These are phyloP conservation scores for Drosophila orosa DNA, from an alignment of 1,140 invertebrate species.

Conservation along the genomic window DNA sequence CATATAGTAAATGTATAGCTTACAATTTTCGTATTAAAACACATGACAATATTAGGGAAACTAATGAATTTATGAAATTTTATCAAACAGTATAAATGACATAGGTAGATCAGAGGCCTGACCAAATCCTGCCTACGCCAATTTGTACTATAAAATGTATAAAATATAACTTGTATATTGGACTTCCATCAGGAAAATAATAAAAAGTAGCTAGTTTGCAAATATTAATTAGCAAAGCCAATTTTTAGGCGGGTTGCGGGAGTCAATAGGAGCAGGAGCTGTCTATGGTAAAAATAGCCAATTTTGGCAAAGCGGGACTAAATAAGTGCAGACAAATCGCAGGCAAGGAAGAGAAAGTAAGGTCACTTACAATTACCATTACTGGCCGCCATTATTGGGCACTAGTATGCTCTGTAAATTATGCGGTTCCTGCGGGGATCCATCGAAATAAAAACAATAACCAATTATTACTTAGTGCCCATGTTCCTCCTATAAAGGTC, in stretches of 20 bases:
- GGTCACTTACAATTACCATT: conserved; percentile 74
- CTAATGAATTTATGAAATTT: background rate
- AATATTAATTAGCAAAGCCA: background rate
- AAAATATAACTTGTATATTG: background rate
- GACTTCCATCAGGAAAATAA: background rate
- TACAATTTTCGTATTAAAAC: background rate
- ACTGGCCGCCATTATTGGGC: conserved; percentile 68
- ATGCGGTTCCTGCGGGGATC: conserved; percentile 72
- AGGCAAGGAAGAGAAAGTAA: conserved; percentile 24
- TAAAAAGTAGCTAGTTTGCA: background rate
- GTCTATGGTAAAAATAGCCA: background rate
- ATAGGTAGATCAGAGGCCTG: background rate
- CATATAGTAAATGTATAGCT: background rate
- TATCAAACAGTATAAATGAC: background rate
- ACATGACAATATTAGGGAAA: background rate
- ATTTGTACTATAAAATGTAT: background rate
- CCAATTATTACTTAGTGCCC: conserved; percentile 21
- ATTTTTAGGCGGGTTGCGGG: background rate
- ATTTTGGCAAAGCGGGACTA: background rate
- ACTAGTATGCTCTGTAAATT: conserved; percentile 35
- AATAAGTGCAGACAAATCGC: conserved; percentile 1
- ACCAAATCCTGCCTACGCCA: background rate
- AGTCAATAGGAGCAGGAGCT: conserved; percentile 7
- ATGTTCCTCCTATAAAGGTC: conserved; percentile 56
- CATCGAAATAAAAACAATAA: conserved; percentile 59